These are phyloP conservation scores for Bugulina stolonifera DNA, from an alignment of 2,888 invertebrate species.

Conservation along the genomic window DNA sequence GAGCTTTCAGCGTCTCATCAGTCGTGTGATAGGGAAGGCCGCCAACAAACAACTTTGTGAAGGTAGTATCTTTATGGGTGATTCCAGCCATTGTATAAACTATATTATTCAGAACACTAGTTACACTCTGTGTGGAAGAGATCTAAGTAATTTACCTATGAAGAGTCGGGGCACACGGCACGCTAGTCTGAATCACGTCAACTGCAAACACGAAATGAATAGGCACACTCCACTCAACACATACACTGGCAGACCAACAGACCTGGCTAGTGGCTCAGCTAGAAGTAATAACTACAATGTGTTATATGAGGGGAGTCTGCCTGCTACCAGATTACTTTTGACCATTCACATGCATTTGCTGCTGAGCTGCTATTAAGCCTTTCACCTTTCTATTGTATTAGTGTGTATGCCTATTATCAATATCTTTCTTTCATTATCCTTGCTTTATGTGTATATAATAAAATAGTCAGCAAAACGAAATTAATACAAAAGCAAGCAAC, in stretches of 20 bases:
- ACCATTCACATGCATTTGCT: neutral
- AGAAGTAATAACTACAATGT: neutral
- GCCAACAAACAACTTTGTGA: constrained; percentile 95
- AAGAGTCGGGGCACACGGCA: neutral
- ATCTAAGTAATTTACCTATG: too few species aligned
- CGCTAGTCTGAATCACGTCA: neutral
- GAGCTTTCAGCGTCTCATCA: constrained; percentile 88
- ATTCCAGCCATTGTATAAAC: constrained; percentile 19
- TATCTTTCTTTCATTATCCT: neutral
- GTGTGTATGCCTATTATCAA: neutral
- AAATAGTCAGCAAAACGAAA: neutral
- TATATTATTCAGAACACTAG: neutral
- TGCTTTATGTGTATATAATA: neutral
- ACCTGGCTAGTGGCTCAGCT: neutral
- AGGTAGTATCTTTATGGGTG: constrained; percentile 88
- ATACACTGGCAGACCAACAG: neutral
- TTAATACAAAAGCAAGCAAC: too few species aligned
- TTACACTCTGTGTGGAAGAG: neutral
- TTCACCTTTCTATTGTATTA: neutral
- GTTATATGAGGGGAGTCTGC: neutral
- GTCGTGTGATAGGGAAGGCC: constrained; percentile 96
- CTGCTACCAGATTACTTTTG: neutral
- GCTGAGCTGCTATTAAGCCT: neutral
- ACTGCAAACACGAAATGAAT: neutral
- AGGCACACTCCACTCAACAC: neutral